Percentiles rank a stretch among this genome's conserved stretches.
Evolutionary conservation across 2,797 vertebrate species (phyloP).

Genomic region (Coilia nasus): DNA sequence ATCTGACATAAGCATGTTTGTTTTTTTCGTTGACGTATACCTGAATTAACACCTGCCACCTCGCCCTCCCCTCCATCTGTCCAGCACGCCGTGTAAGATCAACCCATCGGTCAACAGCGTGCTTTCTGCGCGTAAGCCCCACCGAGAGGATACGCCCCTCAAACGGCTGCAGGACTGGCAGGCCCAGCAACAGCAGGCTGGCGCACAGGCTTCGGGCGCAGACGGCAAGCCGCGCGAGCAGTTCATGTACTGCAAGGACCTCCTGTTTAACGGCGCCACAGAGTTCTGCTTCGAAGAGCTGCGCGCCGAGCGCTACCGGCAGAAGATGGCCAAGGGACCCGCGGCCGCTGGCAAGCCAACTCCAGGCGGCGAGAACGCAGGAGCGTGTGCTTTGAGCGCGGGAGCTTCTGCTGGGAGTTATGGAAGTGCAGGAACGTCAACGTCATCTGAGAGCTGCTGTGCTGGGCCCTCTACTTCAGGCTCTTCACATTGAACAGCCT

Average conservation of each 20-base stretch:
- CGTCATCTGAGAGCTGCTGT: not conserved
- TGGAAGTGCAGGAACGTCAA: no score
- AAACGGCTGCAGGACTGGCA: slow-evolving; percentile 84
- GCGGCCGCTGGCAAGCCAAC: slow-evolving; percentile 54
- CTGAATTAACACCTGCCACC: not conserved
- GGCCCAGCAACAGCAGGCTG: slow-evolving; percentile 76
- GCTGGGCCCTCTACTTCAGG: not conserved
- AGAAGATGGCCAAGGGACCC: slow-evolving; percentile 71
- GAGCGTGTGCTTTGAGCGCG: not conserved
- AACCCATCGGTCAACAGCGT: slow-evolving; percentile 86
- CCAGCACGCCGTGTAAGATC: slow-evolving; percentile 94
- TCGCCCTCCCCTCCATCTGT: not conserved
- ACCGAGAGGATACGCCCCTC: slow-evolving; percentile 84
- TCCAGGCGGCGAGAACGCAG: not conserved
- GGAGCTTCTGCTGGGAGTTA: no score
- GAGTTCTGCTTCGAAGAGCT: slow-evolving; percentile 97
- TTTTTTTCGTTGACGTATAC: no score
- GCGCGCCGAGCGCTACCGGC: slow-evolving; percentile 86
- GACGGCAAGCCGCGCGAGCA: slow-evolving; percentile 76
- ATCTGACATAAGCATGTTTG: no score
- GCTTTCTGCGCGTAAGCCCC: slow-evolving; percentile 84
- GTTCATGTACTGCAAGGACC: slow-evolving; percentile 93
- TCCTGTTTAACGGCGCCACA: slow-evolving; percentile 85
- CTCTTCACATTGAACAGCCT: not conserved
- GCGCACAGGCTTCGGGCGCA: not conserved